Conservation (phyloP, 2,888 invertebrate genomes). For the Drosophila demipolita region DNA sequence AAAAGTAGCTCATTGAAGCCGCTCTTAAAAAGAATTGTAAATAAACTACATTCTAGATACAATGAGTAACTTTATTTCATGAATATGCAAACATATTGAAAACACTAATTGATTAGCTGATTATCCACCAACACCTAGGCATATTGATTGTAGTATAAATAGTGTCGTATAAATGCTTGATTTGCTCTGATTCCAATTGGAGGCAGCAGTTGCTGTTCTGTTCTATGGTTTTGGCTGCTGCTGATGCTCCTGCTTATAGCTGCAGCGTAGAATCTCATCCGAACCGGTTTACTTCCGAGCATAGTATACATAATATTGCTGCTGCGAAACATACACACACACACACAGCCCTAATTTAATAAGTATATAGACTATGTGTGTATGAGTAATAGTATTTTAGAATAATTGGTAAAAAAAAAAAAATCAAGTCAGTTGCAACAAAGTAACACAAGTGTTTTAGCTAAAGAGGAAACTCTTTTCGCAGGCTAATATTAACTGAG, state of each 20-base stretch:
- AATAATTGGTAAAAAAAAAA: background rate
- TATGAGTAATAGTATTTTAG: background rate
- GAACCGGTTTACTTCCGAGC: conserved; percentile 59
- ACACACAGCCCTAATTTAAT: conserved; percentile 11
- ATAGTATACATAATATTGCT: conserved; percentile 20
- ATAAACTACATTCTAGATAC: background rate
- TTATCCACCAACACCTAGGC: conserved; percentile 11
- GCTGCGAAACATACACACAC: conserved; percentile 2
- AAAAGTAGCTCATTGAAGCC: background rate
- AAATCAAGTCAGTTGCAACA: background rate
- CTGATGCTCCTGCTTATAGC: conserved; percentile 20
- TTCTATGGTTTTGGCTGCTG: conserved; percentile 15
- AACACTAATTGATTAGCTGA: conserved; percentile 29
- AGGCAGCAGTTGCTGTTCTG: conserved; percentile 29
- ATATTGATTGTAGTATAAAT: conserved; percentile 16
- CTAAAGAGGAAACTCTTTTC: conserved; percentile 9
- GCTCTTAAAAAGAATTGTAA: too few species aligned
- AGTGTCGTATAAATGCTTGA: background rate
- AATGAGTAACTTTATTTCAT: background rate
- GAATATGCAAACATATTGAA: conserved; percentile 6
- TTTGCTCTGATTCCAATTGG: conserved; percentile 8
- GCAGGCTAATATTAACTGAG: conserved; percentile 42
- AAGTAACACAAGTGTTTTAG: conserved; percentile 7
- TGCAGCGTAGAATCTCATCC: conserved; percentile 26
- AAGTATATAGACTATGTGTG: conserved; percentile 8